Evolutionary conservation across 2,888 invertebrate species (phyloP).

Genomic region (Vanessa cardui): DNA sequence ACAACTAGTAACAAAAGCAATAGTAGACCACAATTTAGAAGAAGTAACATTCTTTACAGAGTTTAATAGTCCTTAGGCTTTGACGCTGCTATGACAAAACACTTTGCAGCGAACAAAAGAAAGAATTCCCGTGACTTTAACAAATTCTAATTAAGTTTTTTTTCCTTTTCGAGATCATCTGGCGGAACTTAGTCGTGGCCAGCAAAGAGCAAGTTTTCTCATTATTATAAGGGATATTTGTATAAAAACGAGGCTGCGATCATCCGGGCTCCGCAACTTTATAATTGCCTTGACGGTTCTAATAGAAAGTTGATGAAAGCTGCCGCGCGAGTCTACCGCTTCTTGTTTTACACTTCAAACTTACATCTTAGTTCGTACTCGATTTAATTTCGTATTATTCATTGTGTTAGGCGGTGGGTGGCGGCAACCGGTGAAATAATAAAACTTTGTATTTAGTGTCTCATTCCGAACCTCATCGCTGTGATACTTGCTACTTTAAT

Average conservation of each 20-base stretch:
- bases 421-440: slow-evolving; percentile 20
- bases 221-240: slow-evolving; percentile 76
- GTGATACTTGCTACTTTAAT: neutral
- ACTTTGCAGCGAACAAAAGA: slow-evolving; percentile 35
- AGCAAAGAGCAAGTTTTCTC: slow-evolving; percentile 74
- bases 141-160: slow-evolving; percentile 56
- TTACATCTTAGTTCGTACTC: slow-evolving; percentile 66
- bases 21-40: slow-evolving; percentile 16
- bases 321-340: slow-evolving; percentile 64
- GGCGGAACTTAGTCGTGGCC: slow-evolving; percentile 60
- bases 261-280: slow-evolving; percentile 69
- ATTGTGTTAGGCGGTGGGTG: slow-evolving; percentile 13
- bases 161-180: slow-evolving; percentile 69
- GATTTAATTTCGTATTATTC: slow-evolving; percentile 44
- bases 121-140: slow-evolving; percentile 40
- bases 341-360: slow-evolving; percentile 68
- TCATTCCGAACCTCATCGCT: neutral
- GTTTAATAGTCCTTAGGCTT: slow-evolving; percentile 35
- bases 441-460: slow-evolving; percentile 8
- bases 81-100: slow-evolving; percentile 36
- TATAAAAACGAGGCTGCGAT: slow-evolving; percentile 71
- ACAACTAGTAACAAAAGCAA: neutral
- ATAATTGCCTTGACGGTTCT: slow-evolving; percentile 78
- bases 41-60: slow-evolving; percentile 30
- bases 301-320: slow-evolving; percentile 80